Evolutionary conservation across 1,140 invertebrate species (phyloP).

Genomic region (Mylabris phalerata): DNA sequence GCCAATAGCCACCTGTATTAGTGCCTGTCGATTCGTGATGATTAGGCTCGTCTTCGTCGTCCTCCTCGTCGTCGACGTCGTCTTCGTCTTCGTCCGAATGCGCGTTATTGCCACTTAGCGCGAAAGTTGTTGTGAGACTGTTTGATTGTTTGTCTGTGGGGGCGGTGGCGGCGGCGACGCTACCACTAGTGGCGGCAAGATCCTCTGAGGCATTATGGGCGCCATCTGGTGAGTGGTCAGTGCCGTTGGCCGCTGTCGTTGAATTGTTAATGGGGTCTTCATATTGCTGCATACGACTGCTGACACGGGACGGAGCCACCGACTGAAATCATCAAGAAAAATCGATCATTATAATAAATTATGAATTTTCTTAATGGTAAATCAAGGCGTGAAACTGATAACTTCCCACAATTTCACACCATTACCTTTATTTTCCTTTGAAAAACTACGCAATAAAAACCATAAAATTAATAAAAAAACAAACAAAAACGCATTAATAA

Average conservation of each 20-base stretch:
- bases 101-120: constrained; percentile 23
- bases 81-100: constrained; percentile 18
- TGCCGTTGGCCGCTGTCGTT: constrained; percentile 40
- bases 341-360: not conserved
- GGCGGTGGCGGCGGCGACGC: constrained; percentile 26
- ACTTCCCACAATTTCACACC: too few species aligned
- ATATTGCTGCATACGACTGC: constrained; percentile 39
- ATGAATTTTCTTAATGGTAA: too few species aligned
- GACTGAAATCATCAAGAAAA: constrained; percentile 20
- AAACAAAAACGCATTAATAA: too few species aligned
- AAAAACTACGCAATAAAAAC: too few species aligned
- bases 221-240: constrained; percentile 39
- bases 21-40: not conserved
- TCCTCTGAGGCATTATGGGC: constrained; percentile 31
- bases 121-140: constrained; percentile 19
- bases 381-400: too few species aligned
- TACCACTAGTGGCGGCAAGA: constrained; percentile 25
- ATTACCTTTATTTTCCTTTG: too few species aligned
- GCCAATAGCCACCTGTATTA: constrained; percentile 50
- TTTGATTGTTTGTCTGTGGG: constrained; percentile 25
- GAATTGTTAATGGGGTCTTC: constrained; percentile 31
- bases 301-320: constrained; percentile 36
- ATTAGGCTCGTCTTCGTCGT: constrained; percentile 38
- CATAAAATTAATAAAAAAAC: too few species aligned
- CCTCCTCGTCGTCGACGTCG: constrained; percentile 38